These are phyloP conservation scores for Sinelater perroti DNA, from an alignment of 2,888 invertebrate species.

Conservation along the genomic window DNA sequence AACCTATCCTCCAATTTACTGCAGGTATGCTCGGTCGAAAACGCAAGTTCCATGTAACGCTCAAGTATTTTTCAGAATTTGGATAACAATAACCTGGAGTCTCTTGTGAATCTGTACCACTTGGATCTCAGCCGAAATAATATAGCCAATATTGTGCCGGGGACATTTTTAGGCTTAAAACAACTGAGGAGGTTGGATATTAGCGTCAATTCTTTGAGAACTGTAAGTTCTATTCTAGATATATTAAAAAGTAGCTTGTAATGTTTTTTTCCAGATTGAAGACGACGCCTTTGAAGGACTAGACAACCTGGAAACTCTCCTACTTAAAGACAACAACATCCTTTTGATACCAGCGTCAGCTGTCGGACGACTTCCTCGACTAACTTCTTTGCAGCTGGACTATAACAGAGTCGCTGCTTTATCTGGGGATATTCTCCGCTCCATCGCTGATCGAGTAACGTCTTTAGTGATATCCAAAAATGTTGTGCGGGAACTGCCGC, in stretches of 20 bases:
- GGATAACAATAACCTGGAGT: constrained; percentile 76
- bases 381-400: constrained; percentile 79
- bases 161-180: constrained; percentile 80
- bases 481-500: constrained; percentile 85
- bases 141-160: constrained; percentile 81
- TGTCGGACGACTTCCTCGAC: constrained; percentile 77
- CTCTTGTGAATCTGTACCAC: constrained; percentile 73
- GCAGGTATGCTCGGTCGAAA: constrained; percentile 69
- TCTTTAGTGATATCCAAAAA: constrained; percentile 80
- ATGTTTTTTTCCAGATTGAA: constrained; percentile 72
- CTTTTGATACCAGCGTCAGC: constrained; percentile 85
- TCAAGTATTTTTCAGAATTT: constrained; percentile 76
- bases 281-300: constrained; percentile 88
- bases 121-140: constrained; percentile 87
- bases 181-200: constrained; percentile 79
- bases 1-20: constrained; percentile 88
- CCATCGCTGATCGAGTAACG: constrained; percentile 76
- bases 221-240: constrained; percentile 74
- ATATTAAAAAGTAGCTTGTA: background rate
- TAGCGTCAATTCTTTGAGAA: constrained; percentile 86
- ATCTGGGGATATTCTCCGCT: constrained; percentile 78
- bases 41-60: too few species aligned
- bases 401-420: constrained; percentile 88
- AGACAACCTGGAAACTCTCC: constrained; percentile 76
- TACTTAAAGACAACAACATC: constrained; percentile 88